Evolutionary conservation across 2,888 invertebrate genomes (phyloP).

Genomic region (Neoaliturus tenellus): DNA sequence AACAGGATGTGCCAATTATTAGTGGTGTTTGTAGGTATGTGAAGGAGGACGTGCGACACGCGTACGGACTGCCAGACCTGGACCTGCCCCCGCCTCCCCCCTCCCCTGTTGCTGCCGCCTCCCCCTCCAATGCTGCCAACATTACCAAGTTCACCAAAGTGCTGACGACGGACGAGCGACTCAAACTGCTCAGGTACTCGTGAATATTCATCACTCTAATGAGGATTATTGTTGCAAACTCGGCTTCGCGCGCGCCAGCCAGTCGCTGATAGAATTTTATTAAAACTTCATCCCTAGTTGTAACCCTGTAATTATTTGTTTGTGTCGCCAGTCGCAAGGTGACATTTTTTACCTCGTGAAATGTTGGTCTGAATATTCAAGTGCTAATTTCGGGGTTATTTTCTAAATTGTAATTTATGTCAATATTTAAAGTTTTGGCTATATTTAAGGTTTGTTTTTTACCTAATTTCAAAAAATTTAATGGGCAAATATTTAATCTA

Average conservation of each 20-base stretch:
- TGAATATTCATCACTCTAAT: conserved; percentile 46
- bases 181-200: conserved; percentile 61
- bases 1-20: no score
- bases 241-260: background rate
- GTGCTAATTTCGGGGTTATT: no score
- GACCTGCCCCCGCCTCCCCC: background rate
- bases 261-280: conserved; percentile 33
- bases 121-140: background rate
- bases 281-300: conserved; percentile 28
- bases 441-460: no score
- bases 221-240: conserved; percentile 47
- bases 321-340: background rate
- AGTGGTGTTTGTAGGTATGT: conserved; percentile 54
- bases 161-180: conserved; percentile 65
- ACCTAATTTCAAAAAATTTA: no score
- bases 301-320: conserved; percentile 30
- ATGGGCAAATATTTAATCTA: no score
- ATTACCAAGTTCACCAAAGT: conserved; percentile 68
- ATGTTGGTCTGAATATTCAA: background rate
- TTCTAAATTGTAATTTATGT: no score
- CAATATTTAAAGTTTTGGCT: no score
- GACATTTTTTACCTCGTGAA: background rate
- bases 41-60: conserved; percentile 53
- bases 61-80: conserved; percentile 52
- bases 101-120: background rate